These are phyloP conservation scores for Pelagia noctiluca DNA, from an alignment of 30 jellyfish, hydroid and myxozoan genomes.

Conservation along the genomic window DNA sequence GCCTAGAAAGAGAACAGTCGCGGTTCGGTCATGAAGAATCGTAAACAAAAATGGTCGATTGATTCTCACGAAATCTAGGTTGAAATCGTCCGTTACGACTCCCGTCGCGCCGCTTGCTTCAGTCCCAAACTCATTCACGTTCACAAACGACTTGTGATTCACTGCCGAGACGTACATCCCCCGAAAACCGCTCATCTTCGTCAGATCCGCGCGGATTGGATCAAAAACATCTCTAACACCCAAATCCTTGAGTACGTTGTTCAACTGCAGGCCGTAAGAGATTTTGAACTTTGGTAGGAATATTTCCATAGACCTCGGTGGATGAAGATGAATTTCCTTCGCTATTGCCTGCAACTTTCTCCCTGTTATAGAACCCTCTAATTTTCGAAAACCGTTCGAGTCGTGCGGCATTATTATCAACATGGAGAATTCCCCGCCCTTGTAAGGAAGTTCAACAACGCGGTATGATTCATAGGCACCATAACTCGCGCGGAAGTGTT, in stretches of 20 bases:
- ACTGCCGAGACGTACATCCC: constrained; percentile 80
- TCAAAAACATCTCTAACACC: constrained; percentile 81
- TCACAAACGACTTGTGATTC: constrained; percentile 81
- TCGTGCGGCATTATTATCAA: constrained; percentile 64
- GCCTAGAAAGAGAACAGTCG: constrained; percentile 71
- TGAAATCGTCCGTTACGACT: constrained; percentile 21
- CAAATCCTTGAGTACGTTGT: constrained; percentile 38
- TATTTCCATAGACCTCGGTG: constrained; percentile 11
- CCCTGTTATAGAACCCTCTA: constrained; percentile 44
- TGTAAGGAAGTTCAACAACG: constrained; percentile 73
- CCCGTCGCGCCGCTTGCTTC: constrained; percentile 91
- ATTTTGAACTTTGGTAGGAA: constrained; percentile 77
- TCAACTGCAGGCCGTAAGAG: constrained; percentile 20
- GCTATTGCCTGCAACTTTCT: background rate
- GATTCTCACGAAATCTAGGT: constrained; percentile 49
- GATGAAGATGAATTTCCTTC: constrained; percentile 16
- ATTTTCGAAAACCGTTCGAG: constrained; percentile 17
- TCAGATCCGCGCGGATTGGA: constrained; percentile 65
- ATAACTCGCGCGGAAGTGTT: constrained; percentile 18
- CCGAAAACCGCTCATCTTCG: constrained; percentile 61
- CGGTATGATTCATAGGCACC: constrained; percentile 27
- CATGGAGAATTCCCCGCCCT: constrained; percentile 58
- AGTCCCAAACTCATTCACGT: constrained; percentile 84
- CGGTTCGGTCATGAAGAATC: constrained; percentile 55
- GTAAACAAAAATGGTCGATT: constrained; percentile 83